These are phyloP conservation scores for Drosophila prosaltans DNA, from an alignment of 1,140 invertebrate species.

Conservation along the genomic window DNA sequence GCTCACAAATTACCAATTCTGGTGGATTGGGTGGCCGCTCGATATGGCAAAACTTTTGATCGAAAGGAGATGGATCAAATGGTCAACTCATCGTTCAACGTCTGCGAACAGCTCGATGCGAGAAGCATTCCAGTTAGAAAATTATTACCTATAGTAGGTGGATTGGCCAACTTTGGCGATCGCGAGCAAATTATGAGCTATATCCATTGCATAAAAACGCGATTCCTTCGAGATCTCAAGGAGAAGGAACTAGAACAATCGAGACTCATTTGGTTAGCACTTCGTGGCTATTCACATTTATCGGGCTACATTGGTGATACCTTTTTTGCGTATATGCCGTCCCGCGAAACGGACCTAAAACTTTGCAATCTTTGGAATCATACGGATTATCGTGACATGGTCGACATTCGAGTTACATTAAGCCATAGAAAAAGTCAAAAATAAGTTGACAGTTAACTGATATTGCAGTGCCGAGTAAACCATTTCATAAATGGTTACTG, in stretches of 20 bases:
- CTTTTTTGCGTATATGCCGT: slow-evolving; percentile 73
- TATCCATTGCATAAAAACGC: neutral
- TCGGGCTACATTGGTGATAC: slow-evolving; percentile 35
- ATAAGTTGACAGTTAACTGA: neutral
- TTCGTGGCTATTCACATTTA: slow-evolving; percentile 53
- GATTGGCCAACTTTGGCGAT: neutral
- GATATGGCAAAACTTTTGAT: slow-evolving; percentile 62
- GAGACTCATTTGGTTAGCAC: slow-evolving; percentile 48
- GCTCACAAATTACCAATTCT: slow-evolving; percentile 63
- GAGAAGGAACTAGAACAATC: slow-evolving; percentile 34
- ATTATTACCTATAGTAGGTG: neutral
- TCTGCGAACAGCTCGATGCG: slow-evolving; percentile 15
- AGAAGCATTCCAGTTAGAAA: neutral
- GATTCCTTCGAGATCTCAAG: slow-evolving; percentile 40
- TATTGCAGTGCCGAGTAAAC: slow-evolving; percentile 9
- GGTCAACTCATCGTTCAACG: neutral
- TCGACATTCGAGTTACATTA: neutral
- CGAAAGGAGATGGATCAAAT: slow-evolving; percentile 19
- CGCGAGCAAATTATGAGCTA: neutral
- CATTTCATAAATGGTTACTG: slow-evolving; percentile 6
- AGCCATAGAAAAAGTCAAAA: neutral
- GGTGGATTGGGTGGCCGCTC: slow-evolving; percentile 59
- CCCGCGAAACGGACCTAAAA: slow-evolving; percentile 42
- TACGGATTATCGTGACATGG: slow-evolving; percentile 31
- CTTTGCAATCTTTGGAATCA: slow-evolving; percentile 32